Evolutionary conservation across 1,140 invertebrate species (phyloP), one percentile per base, ranked within the genome.

Genomic region (Hylyphantes graminicola): DNA sequence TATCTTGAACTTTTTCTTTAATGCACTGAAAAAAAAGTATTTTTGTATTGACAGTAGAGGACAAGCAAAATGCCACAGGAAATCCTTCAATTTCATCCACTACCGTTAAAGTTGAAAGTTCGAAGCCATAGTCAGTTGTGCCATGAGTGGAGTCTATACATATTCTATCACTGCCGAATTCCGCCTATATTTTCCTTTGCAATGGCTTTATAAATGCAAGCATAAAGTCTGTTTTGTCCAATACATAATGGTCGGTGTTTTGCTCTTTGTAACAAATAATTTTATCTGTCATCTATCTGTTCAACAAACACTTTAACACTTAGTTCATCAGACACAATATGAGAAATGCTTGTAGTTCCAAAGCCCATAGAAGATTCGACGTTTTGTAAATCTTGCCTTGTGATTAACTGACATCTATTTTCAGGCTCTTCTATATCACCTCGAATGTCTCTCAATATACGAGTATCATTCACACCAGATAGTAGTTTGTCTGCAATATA

Each of bases 121-220:
- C 63, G 57, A 85, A 85, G 8, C 61, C 53, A 65, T 85, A 80
- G 7, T 50, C 77, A 55, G 55, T 73, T 15, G 61, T 75, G 5
- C 68, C 85, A 75, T 85, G 77, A 11, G 77, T 85, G 8, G 77
- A 79, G 61, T 80, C 68, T 9, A 85, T 59, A 19, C 76, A 79
- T 51, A 85, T 67, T 19, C 67, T 54, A 61, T 85, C 65, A 48
- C 3, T 15, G 12, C 76, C 76, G 17, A 79, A 74, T 72, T 63
- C n/a, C 7, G 50, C 19, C 21, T 78, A 19, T 55, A 85, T 77
- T 2, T 61, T 57, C 35, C 11, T 73, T 72, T 85, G 83, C n/a
- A 57, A 65, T 12, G 59, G 17, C 5, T 3, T 85, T 51, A 67
- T 70, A 8, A 85, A 57, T 50, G 13, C 55, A 12, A 85, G 19